Evolutionary conservation across 1,140 invertebrate genomes (phyloP), one percentile per base, ranked within the genome.

Genomic region (Hylaeus anthracinus): DNA sequence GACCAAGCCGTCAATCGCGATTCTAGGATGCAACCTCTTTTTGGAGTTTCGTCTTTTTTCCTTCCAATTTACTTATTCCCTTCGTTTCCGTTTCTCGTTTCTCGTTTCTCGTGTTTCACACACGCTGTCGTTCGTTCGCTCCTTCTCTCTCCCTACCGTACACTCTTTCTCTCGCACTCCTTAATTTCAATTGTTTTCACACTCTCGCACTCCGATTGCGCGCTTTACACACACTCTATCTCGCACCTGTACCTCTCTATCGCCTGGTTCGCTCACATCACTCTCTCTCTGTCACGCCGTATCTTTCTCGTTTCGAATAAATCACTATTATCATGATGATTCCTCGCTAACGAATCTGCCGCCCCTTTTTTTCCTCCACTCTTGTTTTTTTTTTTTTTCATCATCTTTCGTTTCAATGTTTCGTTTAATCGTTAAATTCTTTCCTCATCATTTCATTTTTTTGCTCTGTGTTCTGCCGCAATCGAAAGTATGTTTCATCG

Each of bases 1-100:
- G 88, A 90, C 90, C 85, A 79, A 73, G 86, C 79, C 81, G 76
- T 63, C 77, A 70, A 81, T 88, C 72, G 72, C 84, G 83, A 85
- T 76, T 53, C 60, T 66, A 70, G 64, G 70, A 63, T 72, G 58
- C 74, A 82, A 85, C 53, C 58, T 73, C 26, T 45, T 26, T 51
- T 76, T 15, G 76, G 15, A 79, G 81, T 70, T 73, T 87, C 67
- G 51, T 39, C 74, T 56, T 39, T 55, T 64, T 55, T 64, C 71
- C 61, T 76, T 65, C 83, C 82, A 77, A 84, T 85, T 81, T 74
- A 69, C 78, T 85, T 70, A 45, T 69, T 64, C 69, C 14, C 72
- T 86, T 69, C 66, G 79, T 48, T 64, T 58, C 10, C 12, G 10
- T 43, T 86, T 89, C 79, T 72, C 82, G 79, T 61, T 43, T 67